These are phyloP conservation scores for Erpornis zantholeuca DNA, from an alignment of 2,113 vertebrate species.

Conservation along the genomic window DNA sequence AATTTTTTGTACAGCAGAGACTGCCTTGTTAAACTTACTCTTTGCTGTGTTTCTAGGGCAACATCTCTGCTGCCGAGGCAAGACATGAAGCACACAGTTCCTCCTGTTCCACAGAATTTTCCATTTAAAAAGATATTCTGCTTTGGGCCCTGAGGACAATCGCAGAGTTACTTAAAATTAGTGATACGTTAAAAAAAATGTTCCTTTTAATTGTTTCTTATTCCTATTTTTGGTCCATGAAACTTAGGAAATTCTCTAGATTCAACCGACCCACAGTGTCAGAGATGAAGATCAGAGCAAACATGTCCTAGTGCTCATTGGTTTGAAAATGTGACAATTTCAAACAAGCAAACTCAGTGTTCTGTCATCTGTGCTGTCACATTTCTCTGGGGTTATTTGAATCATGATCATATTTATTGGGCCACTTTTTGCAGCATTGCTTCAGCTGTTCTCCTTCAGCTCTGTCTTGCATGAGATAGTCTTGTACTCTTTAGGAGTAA, in stretches of 20 bases:
- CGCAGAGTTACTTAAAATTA: neutral
- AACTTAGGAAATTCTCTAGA: neutral
- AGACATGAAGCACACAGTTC: neutral
- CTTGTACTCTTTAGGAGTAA: neutral
- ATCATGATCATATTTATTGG: neutral
- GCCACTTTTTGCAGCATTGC: neutral
- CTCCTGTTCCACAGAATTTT: neutral
- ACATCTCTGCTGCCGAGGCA: neutral
- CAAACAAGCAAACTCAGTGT: neutral
- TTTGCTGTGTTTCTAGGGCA: slow-evolving; percentile 1
- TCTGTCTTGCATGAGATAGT: neutral
- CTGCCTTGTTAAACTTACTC: neutral
- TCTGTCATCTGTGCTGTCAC: neutral
- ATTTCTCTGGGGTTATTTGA: neutral
- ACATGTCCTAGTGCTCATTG: neutral
- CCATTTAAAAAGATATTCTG: neutral
- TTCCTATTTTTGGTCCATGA: neutral
- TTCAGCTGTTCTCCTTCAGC: neutral
- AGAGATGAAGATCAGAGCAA: neutral
- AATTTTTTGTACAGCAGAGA: neutral
- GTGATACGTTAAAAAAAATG: rapidly evolving
- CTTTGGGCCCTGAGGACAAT: neutral
- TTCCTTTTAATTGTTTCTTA: neutral
- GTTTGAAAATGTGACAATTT: neutral
- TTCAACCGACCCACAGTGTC: neutral